These are phyloP conservation scores for Lumbricus terrestris DNA, from an alignment of 2,888 invertebrate genomes.

Conservation along the genomic window DNA sequence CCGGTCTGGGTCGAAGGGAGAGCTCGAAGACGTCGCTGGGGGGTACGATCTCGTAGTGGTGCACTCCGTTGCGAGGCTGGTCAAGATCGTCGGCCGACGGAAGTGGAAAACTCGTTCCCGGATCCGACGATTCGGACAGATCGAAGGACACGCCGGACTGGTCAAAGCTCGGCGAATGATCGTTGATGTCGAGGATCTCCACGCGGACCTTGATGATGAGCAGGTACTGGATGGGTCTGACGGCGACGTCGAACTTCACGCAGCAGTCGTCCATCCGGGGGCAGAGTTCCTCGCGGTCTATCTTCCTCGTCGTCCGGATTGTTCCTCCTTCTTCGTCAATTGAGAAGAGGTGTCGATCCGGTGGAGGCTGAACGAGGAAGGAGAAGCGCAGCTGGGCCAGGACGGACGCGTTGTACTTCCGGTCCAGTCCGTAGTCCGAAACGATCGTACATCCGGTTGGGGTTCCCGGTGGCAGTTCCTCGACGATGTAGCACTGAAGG, in stretches of 20 bases:
- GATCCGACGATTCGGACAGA: constrained; percentile 33
- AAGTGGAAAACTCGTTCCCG: constrained; percentile 31
- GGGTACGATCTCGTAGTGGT: constrained; percentile 31
- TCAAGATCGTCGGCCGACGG: constrained; percentile 36
- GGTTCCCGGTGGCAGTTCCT: constrained; percentile 45
- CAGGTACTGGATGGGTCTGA: constrained; percentile 35
- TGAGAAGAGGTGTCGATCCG: constrained; percentile 30
- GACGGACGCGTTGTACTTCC: constrained; percentile 22
- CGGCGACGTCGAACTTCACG: constrained; percentile 35
- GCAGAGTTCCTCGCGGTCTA: constrained; percentile 38
- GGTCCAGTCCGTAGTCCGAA: constrained; percentile 54
- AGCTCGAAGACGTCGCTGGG: constrained; percentile 29
- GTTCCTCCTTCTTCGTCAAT: constrained; percentile 34
- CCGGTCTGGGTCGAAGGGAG: constrained; percentile 13
- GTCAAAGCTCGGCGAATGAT: constrained; percentile 36
- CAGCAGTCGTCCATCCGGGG: constrained; percentile 30
- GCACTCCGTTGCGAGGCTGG: constrained; percentile 21
- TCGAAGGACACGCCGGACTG: constrained; percentile 21
- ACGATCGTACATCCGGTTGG: constrained; percentile 43
- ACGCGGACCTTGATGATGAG: constrained; percentile 37
- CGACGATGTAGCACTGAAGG: constrained; percentile 37
- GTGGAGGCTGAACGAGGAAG: constrained; percentile 33
- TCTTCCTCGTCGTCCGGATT: constrained; percentile 29
- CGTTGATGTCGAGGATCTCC: constrained; percentile 35
- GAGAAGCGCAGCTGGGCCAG: constrained; percentile 34